These are phyloP conservation scores for Gorsachius goisagi DNA, from an alignment of 2,113 vertebrate species.

Conservation along the genomic window DNA sequence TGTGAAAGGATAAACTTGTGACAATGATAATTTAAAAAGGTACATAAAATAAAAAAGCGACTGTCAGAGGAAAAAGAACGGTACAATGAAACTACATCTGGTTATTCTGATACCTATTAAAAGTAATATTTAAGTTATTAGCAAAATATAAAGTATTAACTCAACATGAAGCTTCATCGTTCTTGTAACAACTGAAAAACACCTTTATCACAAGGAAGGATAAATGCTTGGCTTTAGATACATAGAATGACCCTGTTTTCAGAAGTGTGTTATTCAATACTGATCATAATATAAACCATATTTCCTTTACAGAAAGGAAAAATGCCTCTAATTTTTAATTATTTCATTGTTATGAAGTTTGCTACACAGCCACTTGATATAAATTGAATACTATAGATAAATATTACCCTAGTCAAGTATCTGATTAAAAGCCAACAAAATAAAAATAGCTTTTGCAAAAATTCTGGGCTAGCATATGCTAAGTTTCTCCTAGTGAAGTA, in stretches of 20 bases:
- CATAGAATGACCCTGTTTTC: not conserved
- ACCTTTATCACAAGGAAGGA: not conserved
- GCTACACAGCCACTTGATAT: slow-evolving; percentile 2
- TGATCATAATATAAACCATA: not conserved
- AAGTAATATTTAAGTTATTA: not conserved
- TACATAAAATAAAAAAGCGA: not conserved
- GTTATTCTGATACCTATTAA: not conserved
- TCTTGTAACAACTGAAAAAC: not conserved
- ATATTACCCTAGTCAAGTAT: not conserved
- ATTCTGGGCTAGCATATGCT: not conserved
- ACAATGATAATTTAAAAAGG: not conserved
- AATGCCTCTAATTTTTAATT: not conserved
- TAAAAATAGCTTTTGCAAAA: slow-evolving; percentile 37
- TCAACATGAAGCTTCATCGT: not conserved
- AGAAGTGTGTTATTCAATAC: not conserved
- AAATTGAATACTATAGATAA: slow-evolving; percentile 38
- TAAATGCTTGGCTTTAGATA: not conserved
- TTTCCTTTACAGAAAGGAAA: not conserved
- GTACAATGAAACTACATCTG: not conserved
- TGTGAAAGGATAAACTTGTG: not conserved
- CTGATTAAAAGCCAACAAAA: slow-evolving; percentile 46
- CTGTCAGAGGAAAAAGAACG: not conserved
- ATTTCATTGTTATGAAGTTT: not conserved
- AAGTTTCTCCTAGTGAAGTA: not conserved
- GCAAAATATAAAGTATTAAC: not conserved